phyloP scores from a whole-genome alignment of 2,888 invertebrate species.

The Drosophila sordidapex region DNA sequence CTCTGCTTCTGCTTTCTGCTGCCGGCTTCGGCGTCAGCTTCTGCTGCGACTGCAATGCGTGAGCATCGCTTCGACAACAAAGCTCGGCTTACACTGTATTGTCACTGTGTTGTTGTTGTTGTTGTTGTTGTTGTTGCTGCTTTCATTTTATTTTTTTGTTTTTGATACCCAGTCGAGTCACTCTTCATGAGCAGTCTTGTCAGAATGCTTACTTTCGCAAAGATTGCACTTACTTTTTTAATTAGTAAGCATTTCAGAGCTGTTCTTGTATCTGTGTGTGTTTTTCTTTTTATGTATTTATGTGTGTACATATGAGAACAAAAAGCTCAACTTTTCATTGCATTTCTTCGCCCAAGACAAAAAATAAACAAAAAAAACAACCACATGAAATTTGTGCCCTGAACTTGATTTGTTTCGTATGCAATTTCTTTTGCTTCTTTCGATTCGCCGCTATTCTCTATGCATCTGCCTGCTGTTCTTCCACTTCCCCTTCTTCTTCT shows the following conservation, averaged over 20 bases:
- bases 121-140: not conserved
- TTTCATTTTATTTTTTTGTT: not conserved
- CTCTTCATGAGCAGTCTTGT: not conserved
- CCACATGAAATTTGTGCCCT: constrained; percentile 53
- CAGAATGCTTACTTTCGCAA: not conserved
- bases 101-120: not conserved
- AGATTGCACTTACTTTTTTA: not conserved
- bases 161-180: not conserved
- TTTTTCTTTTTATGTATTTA: not conserved
- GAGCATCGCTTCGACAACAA: not conserved
- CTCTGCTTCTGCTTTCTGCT: constrained; percentile 18
- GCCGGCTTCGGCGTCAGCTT: not conserved
- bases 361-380: constrained; percentile 20
- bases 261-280: not conserved
- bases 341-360: constrained; percentile 18
- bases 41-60: constrained; percentile 1
- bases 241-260: not conserved
- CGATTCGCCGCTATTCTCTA: constrained; percentile 1
- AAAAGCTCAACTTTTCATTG: constrained; percentile 29
- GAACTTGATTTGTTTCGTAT: constrained; percentile 67
- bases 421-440: constrained; percentile 19
- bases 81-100: not conserved
- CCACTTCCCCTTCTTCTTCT: not conserved
- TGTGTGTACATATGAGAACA: not conserved
- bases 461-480: not conserved